phyloP scores from a whole-genome alignment of 2,888 invertebrate genomes.

The Limenitis arthemis region DNA sequence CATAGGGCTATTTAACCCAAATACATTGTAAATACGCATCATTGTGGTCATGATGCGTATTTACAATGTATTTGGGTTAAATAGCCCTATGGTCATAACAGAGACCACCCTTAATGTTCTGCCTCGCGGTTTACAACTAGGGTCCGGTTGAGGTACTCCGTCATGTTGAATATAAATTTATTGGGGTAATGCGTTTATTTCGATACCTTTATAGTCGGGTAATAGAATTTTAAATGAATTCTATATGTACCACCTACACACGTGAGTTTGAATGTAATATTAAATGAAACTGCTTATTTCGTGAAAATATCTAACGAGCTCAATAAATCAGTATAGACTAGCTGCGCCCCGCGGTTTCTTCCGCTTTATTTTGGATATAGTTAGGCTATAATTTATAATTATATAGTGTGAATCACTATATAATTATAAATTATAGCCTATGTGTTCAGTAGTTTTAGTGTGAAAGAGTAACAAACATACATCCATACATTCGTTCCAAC shows the following conservation, averaged over 20 bases:
- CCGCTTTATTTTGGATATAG: no score
- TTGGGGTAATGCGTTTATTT: constrained; percentile 18
- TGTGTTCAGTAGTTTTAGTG: no score
- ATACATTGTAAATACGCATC: constrained; percentile 50
- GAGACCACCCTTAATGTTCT: constrained; percentile 46
- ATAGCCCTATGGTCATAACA: constrained; percentile 44
- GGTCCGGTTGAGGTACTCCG: constrained; percentile 3
- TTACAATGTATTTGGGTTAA: constrained; percentile 56
- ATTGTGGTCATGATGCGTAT: constrained; percentile 45
- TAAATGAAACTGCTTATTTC: not conserved
- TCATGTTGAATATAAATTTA: constrained; percentile 35
- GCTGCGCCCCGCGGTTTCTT: no score
- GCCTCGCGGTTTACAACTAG: constrained; percentile 10
- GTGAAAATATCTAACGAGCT: no score
- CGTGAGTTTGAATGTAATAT: constrained; percentile 1
- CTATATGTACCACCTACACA: constrained; percentile 9
- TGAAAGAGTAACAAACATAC: no score
- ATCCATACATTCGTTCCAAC: no score
- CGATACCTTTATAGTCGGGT: constrained; percentile 6
- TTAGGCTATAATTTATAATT: no score
- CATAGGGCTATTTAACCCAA: constrained; percentile 49
- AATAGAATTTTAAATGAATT: constrained; percentile 10
- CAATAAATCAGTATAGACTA: no score
- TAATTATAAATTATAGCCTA: no score
- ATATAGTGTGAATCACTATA: no score